Percentiles rank a stretch among this genome's conserved stretches.
These are phyloP conservation scores for Stichodactyla mertensii DNA, from an alignment of 64 coral and sea anemone species.

Conservation along the genomic window DNA sequence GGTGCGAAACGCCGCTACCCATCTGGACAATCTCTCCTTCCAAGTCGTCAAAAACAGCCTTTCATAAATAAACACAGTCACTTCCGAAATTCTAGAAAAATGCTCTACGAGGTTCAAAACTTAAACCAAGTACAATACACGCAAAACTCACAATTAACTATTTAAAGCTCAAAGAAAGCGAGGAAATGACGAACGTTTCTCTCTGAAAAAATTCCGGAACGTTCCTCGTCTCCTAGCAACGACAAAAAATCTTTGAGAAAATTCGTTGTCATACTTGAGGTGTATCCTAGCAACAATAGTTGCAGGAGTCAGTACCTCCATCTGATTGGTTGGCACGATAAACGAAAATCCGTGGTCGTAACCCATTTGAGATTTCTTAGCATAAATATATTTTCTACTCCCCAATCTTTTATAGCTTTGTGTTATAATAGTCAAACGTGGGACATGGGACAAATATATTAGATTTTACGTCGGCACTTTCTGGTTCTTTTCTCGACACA, in stretches of 20 bases:
- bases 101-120: too few species aligned
- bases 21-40: not conserved
- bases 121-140: not conserved
- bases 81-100: not conserved
- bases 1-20: slow-evolving; percentile 36
- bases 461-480: too few species aligned
- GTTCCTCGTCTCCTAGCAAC: not conserved
- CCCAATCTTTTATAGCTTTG: too few species aligned
- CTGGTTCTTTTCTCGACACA: too few species aligned
- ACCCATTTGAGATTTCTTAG: too few species aligned
- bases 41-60: not conserved
- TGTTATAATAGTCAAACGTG: too few species aligned
- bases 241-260: too few species aligned
- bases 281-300: not conserved
- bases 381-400: too few species aligned
- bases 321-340: too few species aligned
- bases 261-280: not conserved
- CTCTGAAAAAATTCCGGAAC: not conserved
- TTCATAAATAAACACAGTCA: not conserved
- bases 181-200: not conserved
- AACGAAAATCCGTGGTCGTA: too few species aligned
- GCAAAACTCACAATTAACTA: not conserved
- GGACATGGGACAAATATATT: too few species aligned
- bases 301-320: too few species aligned
- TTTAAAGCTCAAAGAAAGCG: not conserved